Conservation (phyloP, 1,140 invertebrate genomes). For the Zophobas morio region DNA sequence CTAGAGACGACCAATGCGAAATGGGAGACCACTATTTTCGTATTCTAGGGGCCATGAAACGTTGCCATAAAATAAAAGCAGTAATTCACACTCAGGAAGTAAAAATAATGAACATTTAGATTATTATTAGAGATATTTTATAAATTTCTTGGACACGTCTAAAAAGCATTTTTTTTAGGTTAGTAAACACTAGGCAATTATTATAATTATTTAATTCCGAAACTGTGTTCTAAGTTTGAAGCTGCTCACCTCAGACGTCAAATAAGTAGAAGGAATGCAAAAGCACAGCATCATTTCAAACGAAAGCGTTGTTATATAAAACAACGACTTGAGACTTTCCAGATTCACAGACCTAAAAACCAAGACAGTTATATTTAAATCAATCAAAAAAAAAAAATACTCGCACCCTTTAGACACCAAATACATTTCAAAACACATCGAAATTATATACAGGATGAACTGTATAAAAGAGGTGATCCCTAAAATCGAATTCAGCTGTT, state of each 20-base stretch:
- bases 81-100: too few species aligned
- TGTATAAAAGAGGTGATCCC: background rate
- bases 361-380: background rate
- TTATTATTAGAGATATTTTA: too few species aligned
- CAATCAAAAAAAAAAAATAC: background rate
- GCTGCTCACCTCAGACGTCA: background rate
- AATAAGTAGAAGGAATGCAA: background rate
- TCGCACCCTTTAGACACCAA: background rate
- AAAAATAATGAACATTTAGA: too few species aligned
- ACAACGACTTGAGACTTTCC: background rate
- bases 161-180: too few species aligned
- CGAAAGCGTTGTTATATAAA: background rate
- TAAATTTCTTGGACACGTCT: too few species aligned
- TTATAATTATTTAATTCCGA: background rate
- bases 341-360: background rate
- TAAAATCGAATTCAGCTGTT: background rate
- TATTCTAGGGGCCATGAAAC: too few species aligned
- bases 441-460: background rate
- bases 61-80: too few species aligned
- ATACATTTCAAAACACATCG: slow-evolving; percentile 7
- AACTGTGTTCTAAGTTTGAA: background rate
- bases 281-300: background rate
- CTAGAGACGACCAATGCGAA: too few species aligned
- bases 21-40: too few species aligned
- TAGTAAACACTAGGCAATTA: too few species aligned